Evolutionary conservation across 2,113 vertebrate genomes (phyloP).

Genomic region (Neodontobutis hainanensis): DNA sequence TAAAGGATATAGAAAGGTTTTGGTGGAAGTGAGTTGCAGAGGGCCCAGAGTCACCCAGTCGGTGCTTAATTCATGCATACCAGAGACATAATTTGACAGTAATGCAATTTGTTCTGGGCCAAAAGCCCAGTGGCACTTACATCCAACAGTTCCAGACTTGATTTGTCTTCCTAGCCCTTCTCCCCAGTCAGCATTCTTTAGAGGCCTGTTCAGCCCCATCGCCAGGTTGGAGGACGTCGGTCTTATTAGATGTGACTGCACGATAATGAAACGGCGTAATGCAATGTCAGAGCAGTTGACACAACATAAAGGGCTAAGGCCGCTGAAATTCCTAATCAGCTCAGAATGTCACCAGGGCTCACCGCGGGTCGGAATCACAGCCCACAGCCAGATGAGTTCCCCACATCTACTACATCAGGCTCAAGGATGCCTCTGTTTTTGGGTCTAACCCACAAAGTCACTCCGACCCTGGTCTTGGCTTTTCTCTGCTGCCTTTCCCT

Average conservation of each 20-base stretch:
- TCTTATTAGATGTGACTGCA: constrained; percentile 76
- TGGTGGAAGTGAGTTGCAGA: constrained; percentile 33
- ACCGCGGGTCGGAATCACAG: constrained; percentile 68
- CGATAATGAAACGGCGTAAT: constrained; percentile 76
- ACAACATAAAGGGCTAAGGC: constrained; percentile 70
- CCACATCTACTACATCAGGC: constrained; percentile 42
- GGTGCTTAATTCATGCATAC: constrained; percentile 74
- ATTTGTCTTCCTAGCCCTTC: constrained; percentile 61
- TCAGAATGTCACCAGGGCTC: constrained; percentile 75
- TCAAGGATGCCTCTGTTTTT: constrained; percentile 55
- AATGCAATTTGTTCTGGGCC: constrained; percentile 77
- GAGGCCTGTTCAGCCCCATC: constrained; percentile 40
- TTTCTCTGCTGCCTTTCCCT: neutral
- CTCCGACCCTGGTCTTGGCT: constrained; percentile 29
- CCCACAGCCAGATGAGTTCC: constrained; percentile 58
- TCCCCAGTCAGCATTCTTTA: constrained; percentile 57
- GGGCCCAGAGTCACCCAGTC: constrained; percentile 49
- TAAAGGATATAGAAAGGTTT: constrained; percentile 13
- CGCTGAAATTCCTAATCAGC: constrained; percentile 76
- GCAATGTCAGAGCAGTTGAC: constrained; percentile 77
- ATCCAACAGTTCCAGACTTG: constrained; percentile 66
- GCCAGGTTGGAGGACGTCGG: constrained; percentile 53
- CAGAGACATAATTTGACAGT: constrained; percentile 75
- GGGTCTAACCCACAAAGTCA: constrained; percentile 36
- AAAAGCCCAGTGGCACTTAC: constrained; percentile 70